These are phyloP conservation scores for Phytoseiulus persimilis DNA, from an alignment of 2,888 invertebrate genomes.

Conservation along the genomic window DNA sequence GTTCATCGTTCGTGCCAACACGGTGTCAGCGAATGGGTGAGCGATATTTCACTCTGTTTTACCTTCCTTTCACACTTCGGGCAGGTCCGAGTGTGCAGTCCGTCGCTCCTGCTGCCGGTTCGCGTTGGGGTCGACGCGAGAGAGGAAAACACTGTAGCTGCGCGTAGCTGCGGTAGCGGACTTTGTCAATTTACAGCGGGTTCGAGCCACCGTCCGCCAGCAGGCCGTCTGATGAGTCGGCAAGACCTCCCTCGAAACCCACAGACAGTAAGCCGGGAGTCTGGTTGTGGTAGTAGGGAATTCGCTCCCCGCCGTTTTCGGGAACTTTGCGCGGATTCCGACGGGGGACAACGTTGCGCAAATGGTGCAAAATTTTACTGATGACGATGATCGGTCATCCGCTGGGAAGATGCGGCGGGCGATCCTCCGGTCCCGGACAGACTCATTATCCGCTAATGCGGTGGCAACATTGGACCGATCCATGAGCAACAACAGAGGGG, in stretches of 20 bases:
- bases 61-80: not conserved
- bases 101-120: not conserved
- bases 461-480: not conserved
- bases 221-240: too few species aligned
- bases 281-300: too few species aligned
- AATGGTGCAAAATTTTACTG: not conserved
- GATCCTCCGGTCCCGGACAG: not conserved
- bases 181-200: too few species aligned
- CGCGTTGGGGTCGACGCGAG: not conserved
- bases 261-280: too few species aligned
- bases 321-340: not conserved
- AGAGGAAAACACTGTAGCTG: not conserved
- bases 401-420: not conserved
- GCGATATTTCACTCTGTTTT: not conserved
- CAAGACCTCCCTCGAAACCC: too few species aligned
- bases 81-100: not conserved
- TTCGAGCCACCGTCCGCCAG: too few species aligned
- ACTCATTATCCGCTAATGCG: not conserved
- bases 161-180: too few species aligned
- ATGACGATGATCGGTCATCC: not conserved
- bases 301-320: too few species aligned
- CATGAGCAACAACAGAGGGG: not conserved
- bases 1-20: not conserved
- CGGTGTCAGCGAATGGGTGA: slow-evolving; percentile 5
- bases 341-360: not conserved